Evolutionary conservation across 2,888 invertebrate species (phyloP).

Genomic region (Patella pellucida): DNA sequence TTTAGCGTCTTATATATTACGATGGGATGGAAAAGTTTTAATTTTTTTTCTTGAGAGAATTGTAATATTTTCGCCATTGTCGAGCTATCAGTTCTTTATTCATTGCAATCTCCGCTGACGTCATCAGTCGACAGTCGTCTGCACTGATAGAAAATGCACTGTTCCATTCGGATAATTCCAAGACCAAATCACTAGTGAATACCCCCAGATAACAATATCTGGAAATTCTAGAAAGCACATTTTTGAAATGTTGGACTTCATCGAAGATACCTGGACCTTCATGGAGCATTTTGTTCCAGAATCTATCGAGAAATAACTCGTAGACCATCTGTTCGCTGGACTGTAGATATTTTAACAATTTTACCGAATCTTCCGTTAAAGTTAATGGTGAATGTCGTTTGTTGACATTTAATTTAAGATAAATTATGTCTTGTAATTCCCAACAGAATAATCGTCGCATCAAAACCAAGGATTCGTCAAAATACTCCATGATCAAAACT

Average conservation of each 20-base stretch:
- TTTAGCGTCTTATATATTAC: no score
- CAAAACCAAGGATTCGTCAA: conserved; percentile 65
- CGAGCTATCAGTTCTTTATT: no score
- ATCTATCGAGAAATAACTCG: conserved; percentile 45
- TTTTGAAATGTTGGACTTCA: conserved; percentile 39
- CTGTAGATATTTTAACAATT: conserved; percentile 43
- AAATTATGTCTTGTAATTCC: conserved; percentile 58
- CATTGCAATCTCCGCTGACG: no score
- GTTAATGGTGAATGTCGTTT: conserved; percentile 29
- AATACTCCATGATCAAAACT: conserved; percentile 62
- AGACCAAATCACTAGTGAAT: no score
- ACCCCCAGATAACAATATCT: conserved; percentile 29
- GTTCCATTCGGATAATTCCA: no score
- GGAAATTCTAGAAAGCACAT: conserved; percentile 26
- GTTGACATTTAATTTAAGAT: conserved; percentile 46
- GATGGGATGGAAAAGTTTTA: no score
- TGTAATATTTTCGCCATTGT: no score
- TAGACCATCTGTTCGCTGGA: conserved; percentile 56
- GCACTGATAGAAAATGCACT: no score
- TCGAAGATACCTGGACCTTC: conserved; percentile 32
- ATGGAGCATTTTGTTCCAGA: conserved; percentile 38
- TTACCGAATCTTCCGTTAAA: conserved; percentile 34
- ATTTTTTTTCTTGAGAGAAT: no score
- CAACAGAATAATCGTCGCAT: conserved; percentile 61
- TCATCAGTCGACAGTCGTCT: no score